Evolutionary conservation across 2,888 invertebrate species (phyloP), one percentile per base, ranked within the genome.

Genomic region (Shargacucullia verbasci): DNA sequence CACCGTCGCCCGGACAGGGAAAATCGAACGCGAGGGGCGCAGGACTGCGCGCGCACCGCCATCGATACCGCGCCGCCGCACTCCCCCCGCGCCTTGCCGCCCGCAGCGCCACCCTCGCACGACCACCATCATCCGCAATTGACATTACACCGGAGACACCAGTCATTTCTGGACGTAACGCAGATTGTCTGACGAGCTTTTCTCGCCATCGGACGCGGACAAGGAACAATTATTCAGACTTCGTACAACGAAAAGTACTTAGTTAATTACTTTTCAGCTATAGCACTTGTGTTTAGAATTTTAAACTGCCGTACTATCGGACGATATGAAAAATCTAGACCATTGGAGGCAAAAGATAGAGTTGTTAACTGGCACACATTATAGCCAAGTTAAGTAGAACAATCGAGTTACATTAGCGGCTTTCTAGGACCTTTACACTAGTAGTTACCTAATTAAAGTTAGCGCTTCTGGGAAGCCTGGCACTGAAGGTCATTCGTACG

Each of bases 11-110:
- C 86, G 82, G 86, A 82, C 84, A 63, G 77, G 82, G 87, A 88
- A 89, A 89, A 91, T 92, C 92, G 91, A 92, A 90, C 79, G 80
- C 75, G 81, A 81, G 86, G 86, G 85, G 88, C 84, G 86, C 84
- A 85, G 84, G 79, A 66, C 62, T 86, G 90, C 92, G 91, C 91
- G 88, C 91, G 89, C 91, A 86, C 69, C 86, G 89, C 85, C 88
- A 83, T 87, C 90, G 88, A 87, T 86, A 86, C 79, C 68, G 67
- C 76, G 74, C 78, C 78, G 70, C 73, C 70, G 69, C 78, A 63
- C 76, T 72, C 73, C 75, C 73, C 79, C 80, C 78, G 76, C 76
- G 79, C 64, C 66, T 71, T 74, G 59, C 80, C 78, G 79, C 61
- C 81, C 83, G 83, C 82, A 80, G 73, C 81, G 76, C 79, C 78